Base-by-base conservation (phyloP, 2,113 vertebrate genomes). In the Gnathonemus echidnorhynchus region DNA sequence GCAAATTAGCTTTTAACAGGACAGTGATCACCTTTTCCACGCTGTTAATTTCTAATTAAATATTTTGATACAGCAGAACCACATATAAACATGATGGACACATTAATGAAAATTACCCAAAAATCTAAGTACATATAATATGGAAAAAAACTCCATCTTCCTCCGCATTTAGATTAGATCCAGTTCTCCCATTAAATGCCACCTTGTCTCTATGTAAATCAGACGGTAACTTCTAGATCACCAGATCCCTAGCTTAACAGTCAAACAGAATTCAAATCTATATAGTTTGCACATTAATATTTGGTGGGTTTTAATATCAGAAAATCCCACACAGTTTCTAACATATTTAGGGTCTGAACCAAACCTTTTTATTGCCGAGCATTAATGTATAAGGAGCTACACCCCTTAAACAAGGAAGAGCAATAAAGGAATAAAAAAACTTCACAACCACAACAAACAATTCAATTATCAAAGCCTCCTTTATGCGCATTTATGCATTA, bases 1-100 rank as follows among this genome's bases (percentile, higher is more conserved):
- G 24, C 21, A 88, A 88, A 62, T 88, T 62, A 45, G 87, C 56
- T 88, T 88, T 88, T 88, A 88, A 24, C 87, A 45, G 52, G 31
- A 87, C 49, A 58, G 35, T 39, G 31, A 88, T 45, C 52, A 35
- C 39, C 5, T 27, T 88, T 19, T 88, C 87, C 87, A 88, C 3
- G 39, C 56, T 46, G 27, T 62, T 88, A 88, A 66, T 88, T 66
- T 88, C 50, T 31, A 87, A 62, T 62, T 88, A 62, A 62, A 45
- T 46, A 45, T 31, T 39, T 87, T 87, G 11, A 8, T 87, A 49
- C 50, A 56, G 86, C 50, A 39, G 50, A 87, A 87, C 6, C 50
- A 9, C 5, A n/a, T 3, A 56, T 53, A 87, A 56, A 77, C 35
- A 77, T 77, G 70, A 77, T 39, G 35, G 27, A 53, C 27, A 31